These are phyloP conservation scores for Coptodon rendalli DNA, from an alignment of 2,113 vertebrate genomes.

Conservation along the genomic window DNA sequence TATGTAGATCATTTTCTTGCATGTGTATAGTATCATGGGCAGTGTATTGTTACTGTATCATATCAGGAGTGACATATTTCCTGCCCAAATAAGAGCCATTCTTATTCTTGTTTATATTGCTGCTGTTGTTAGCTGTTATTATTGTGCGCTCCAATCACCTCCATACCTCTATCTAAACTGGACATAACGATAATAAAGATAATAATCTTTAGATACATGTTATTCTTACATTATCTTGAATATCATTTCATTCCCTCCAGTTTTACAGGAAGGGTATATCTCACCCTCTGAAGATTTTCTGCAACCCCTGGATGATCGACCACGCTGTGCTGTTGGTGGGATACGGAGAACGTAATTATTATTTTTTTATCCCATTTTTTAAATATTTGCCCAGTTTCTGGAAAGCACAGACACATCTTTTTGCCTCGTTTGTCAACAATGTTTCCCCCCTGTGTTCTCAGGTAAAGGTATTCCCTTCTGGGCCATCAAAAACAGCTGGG, in stretches of 20 bases:
- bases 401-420: background rate
- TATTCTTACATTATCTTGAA: background rate
- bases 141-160: background rate
- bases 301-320: constrained; percentile 86
- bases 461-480: constrained; percentile 80
- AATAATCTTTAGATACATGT: background rate
- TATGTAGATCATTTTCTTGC: background rate
- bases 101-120: background rate
- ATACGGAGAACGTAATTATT: constrained; percentile 84
- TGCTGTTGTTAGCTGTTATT: background rate
- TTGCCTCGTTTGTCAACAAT: background rate
- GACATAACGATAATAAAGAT: background rate
- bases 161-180: background rate
- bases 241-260: constrained; percentile 45
- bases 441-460: constrained; percentile 29
- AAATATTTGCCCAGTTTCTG: background rate
- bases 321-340: constrained; percentile 86
- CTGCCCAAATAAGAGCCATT: background rate
- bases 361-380: background rate
- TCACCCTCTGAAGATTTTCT: constrained; percentile 81
- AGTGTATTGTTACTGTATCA: background rate
- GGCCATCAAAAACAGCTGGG: constrained; percentile 96
- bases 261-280: constrained; percentile 85
- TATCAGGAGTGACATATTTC: background rate
- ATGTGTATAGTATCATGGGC: background rate